Percentiles rank a stretch among this genome's conserved stretches.
phyloP scores from a whole-genome alignment of 2,888 invertebrate species.

The Scaptomyza parva region DNA sequence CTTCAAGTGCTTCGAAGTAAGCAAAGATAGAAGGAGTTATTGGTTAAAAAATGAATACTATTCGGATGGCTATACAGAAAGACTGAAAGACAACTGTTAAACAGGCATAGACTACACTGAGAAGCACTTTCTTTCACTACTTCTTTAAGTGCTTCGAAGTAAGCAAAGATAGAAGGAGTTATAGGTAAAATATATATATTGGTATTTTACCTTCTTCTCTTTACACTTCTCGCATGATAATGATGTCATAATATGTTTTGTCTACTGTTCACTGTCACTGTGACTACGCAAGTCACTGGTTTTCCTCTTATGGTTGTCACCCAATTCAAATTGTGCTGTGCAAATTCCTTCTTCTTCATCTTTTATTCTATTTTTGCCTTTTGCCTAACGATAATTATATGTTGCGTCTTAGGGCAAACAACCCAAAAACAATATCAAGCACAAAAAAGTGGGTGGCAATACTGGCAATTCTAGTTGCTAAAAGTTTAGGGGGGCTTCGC shows the following conservation, averaged over 20 bases:
- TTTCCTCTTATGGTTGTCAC: conserved; percentile 23
- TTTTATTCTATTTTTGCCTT: background rate
- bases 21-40: background rate
- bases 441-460: conserved; percentile 11
- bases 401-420: conserved; percentile 70
- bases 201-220: no score
- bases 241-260: no score
- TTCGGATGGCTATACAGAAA: no score
- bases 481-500: background rate
- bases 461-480: background rate
- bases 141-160: background rate
- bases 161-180: background rate
- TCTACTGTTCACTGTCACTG: conserved; percentile 15
- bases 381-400: conserved; percentile 77
- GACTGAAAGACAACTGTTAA: no score
- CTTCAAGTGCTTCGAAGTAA: background rate
- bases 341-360: conserved; percentile 24
- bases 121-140: no score
- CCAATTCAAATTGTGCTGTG: conserved; percentile 32
- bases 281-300: conserved; percentile 24
- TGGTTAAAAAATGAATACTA: no score
- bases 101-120: no score
- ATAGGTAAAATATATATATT: background rate
- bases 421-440: conserved; percentile 5
- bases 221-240: no score